Percentiles rank a stretch among this genome's conserved stretches.
Evolutionary conservation across 1,140 invertebrate species (phyloP).

Genomic region (Conus betulinus): DNA sequence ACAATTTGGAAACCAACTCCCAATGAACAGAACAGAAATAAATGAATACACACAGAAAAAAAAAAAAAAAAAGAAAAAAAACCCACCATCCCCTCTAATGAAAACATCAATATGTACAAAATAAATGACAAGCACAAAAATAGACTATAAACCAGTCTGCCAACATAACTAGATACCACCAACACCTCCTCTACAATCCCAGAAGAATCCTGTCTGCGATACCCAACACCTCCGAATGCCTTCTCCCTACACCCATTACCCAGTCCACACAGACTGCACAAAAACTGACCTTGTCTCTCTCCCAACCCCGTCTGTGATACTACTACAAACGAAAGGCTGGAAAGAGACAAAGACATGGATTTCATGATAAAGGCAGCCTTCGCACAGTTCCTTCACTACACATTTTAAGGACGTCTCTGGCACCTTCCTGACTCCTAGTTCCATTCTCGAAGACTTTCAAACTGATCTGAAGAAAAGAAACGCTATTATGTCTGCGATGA

Average conservation of each 20-base stretch:
- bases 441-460: no score
- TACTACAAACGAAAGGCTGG: slow-evolving; percentile 25
- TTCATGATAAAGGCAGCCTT: not conserved
- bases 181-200: no score
- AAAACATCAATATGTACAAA: not conserved
- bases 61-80: not conserved
- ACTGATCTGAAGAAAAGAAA: no score
- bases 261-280: no score
- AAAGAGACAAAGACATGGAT: not conserved
- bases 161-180: not conserved
- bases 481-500: no score
- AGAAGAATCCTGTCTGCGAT: not conserved
- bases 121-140: not conserved
- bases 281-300: not conserved
- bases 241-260: no score
- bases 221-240: not conserved
- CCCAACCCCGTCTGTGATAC: slow-evolving; percentile 6
- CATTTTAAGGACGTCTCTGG: no score
- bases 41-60: not conserved
- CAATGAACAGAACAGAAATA: not conserved
- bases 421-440: no score
- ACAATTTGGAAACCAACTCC: no score
- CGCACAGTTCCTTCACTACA: no score
- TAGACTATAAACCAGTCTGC: not conserved
- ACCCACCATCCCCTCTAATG: not conserved